Evolutionary conservation across 2,113 vertebrate genomes (phyloP).

Genomic region (Petroica traversi): DNA sequence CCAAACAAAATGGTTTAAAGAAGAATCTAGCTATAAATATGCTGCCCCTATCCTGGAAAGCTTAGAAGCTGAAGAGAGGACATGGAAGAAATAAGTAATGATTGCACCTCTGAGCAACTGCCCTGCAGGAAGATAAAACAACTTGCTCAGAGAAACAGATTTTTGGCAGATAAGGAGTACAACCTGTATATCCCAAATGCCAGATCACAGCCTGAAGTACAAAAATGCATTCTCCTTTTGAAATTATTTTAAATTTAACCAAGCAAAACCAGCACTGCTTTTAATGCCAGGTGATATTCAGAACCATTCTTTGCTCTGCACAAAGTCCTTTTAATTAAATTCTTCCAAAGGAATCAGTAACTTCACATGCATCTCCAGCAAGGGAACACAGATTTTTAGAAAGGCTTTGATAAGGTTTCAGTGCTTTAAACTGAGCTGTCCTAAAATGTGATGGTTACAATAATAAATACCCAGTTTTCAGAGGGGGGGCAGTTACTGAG

Average conservation of each 20-base stretch:
- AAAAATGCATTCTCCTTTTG: not conserved
- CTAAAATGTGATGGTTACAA: not conserved
- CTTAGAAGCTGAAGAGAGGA: not conserved
- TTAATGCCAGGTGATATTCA: not conserved
- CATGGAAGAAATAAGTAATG: not conserved
- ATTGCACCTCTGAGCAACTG: not conserved
- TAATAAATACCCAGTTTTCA: not conserved
- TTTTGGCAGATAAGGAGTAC: not conserved
- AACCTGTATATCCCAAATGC: not conserved
- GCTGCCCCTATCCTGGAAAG: not conserved
- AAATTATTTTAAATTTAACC: not conserved
- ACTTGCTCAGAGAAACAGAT: not conserved
- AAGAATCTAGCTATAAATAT: not conserved
- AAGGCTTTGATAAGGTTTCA: not conserved
- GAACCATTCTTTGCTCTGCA: not conserved
- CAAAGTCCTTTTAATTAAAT: not conserved
- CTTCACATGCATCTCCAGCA: rapidly evolving
- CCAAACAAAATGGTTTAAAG: not conserved
- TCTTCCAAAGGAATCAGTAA: not conserved
- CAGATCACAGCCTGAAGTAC: not conserved
- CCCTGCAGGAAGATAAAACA: not conserved
- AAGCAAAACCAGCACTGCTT: not conserved
- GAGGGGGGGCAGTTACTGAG: not conserved
- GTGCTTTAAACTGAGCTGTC: not conserved
- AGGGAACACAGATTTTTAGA: not conserved